phyloP scores from a whole-genome alignment of 2,113 vertebrate genomes.

The Acanthochromis polyacanthus region DNA sequence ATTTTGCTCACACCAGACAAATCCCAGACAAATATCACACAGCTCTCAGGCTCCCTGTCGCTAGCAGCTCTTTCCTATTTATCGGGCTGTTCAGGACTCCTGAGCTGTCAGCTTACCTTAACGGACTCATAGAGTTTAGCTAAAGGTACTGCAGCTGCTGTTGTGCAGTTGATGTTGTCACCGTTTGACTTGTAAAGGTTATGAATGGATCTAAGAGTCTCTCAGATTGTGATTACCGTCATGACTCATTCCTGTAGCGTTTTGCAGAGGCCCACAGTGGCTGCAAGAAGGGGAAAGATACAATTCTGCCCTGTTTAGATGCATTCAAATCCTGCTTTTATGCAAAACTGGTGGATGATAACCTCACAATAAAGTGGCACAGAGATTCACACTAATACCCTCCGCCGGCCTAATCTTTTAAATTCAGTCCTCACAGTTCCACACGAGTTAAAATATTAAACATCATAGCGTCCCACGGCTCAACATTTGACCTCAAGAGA shows the following conservation, averaged over 20 bases:
- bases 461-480: not conserved
- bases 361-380: not conserved
- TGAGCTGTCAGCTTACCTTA: slow-evolving; percentile 58
- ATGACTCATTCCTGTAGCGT: not conserved
- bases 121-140: slow-evolving; percentile 40
- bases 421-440: too few relatives aligned
- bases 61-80: slow-evolving; percentile 62
- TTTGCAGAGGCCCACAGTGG: not conserved
- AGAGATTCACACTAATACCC: too few relatives aligned
- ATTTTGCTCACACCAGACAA: slow-evolving; percentile 56
- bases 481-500: not conserved
- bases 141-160: slow-evolving; percentile 31
- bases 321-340: not conserved
- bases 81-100: slow-evolving; percentile 50
- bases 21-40: slow-evolving; percentile 59
- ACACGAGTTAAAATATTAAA: not conserved
- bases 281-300: rapidly evolving
- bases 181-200: slow-evolving; percentile 34
- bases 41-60: slow-evolving; percentile 38
- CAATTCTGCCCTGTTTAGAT: not conserved
- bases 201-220: slow-evolving; percentile 28
- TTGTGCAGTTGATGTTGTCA: slow-evolving; percentile 27
- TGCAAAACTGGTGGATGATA: not conserved
- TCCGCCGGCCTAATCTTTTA: too few relatives aligned
- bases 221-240: slow-evolving; percentile 23